A percentile compares a stretch with the other conserved stretches of the same genome.
These are phyloP conservation scores for Semotilus atromaculatus DNA, from an alignment of 2,797 vertebrate genomes.

Conservation along the genomic window DNA sequence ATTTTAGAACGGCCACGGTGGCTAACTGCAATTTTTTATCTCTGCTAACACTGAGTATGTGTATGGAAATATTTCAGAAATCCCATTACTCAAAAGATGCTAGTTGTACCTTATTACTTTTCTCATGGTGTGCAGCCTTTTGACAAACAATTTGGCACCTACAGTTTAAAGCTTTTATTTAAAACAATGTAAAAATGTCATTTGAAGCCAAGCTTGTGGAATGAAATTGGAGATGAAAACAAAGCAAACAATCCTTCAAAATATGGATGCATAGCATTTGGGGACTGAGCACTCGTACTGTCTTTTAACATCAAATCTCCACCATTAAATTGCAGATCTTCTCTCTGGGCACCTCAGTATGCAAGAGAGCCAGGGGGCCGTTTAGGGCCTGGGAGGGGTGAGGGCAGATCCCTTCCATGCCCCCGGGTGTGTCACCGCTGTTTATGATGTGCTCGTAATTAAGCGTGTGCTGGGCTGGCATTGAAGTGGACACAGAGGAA, in stretches of 20 bases:
- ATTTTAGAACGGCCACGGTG: conserved; percentile 34
- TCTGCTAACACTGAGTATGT: conserved; percentile 5
- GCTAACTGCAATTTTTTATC: conserved; percentile 21
- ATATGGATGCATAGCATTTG: conserved; percentile 4
- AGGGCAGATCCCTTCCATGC: conserved; percentile 69
- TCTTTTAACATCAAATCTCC: neutral
- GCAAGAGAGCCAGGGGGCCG: conserved; percentile 12
- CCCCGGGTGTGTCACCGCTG: conserved; percentile 83
- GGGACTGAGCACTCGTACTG: neutral
- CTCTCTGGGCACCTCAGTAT: conserved; percentile 17
- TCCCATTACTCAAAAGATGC: conserved; percentile 22
- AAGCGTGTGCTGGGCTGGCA: conserved; percentile 81
- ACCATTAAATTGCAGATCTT: conserved; percentile 7
- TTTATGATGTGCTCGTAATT: conserved; percentile 91
- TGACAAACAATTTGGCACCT: conserved; percentile 1
- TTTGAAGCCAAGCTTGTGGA: neutral
- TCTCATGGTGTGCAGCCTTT: conserved; percentile 1
- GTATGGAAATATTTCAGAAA: conserved; percentile 15
- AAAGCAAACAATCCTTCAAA: conserved; percentile 9
- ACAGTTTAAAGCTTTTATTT: conserved; percentile 32
- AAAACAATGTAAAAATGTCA: conserved; percentile 3
- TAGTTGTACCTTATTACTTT: conserved; percentile 1
- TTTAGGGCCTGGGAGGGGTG: conserved; percentile 25
- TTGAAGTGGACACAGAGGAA: conserved; percentile 63
- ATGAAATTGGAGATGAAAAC: neutral